Percentiles rank a stretch among this genome's conserved stretches.
These are phyloP conservation scores for Mythimna albipuncta DNA, from an alignment of 2,888 invertebrate genomes.

Conservation along the genomic window DNA sequence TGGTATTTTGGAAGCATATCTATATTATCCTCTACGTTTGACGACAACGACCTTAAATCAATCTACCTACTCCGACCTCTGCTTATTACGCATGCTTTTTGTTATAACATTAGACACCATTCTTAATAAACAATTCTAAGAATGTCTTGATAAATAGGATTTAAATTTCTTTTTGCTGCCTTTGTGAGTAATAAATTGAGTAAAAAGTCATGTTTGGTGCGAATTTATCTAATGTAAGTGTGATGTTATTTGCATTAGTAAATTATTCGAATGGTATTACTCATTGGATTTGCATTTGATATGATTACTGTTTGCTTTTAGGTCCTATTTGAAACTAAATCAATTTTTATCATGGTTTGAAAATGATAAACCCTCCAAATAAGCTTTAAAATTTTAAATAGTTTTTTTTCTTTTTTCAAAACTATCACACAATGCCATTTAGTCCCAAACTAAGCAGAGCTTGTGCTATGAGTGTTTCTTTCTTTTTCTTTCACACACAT, in stretches of 20 bases:
- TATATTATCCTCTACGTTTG: too few relatives aligned
- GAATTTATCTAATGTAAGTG: conserved; percentile 2
- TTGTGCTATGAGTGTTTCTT: too few relatives aligned
- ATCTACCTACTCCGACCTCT: too few relatives aligned
- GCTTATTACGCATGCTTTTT: background rate
- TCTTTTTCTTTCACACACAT: too few relatives aligned
- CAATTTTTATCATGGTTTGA: background rate
- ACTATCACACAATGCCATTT: too few relatives aligned
- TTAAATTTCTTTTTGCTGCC: conserved; percentile 7
- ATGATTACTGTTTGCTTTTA: conserved; percentile 7
- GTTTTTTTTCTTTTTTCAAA: too few relatives aligned
- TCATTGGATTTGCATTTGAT: background rate
- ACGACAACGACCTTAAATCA: too few relatives aligned
- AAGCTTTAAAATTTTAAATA: background rate
- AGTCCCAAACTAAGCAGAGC: too few relatives aligned
- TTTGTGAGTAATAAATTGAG: conserved; percentile 28
- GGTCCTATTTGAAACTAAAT: conserved; percentile 1
- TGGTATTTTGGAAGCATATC: too few relatives aligned
- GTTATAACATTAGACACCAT: conserved; percentile 1
- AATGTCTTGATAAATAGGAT: conserved; percentile 25
- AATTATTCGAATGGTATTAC: background rate
- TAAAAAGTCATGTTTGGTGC: conserved; percentile 12
- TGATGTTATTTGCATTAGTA: conserved; percentile 22
- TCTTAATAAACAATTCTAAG: conserved; percentile 8
- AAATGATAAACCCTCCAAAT: background rate